Evolutionary conservation across 2,797 vertebrate genomes (phyloP), one percentile per base, ranked within the genome.

Genomic region (Eupleurogrammus muticus): DNA sequence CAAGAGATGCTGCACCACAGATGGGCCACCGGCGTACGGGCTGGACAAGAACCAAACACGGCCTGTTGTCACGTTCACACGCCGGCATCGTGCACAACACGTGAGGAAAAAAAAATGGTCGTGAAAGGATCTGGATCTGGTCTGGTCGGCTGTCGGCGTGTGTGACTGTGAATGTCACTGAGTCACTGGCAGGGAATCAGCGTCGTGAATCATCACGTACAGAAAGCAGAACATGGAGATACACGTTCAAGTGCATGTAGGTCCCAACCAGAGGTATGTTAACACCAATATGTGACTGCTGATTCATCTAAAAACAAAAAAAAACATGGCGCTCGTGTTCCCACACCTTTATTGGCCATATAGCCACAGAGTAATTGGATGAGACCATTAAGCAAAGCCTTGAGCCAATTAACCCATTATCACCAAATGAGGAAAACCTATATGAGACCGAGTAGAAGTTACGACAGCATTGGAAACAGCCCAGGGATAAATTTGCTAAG

Each of bases 151-250:
- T 55, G 66, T 62, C 64, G 65, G 35, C 46, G 46, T 20, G 36
- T 69, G 63, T 38, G 61, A 64, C 35, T 53, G 24, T 61, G 60
- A 82, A 65, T 62, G 72, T 67, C 72, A 65, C 68, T 68, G 65
- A 77, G 65, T 67, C 44, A 58, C 53, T 51, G 35, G 21, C 36
- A 48, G 23, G 36, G 40, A 57, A 52, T 67, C 57, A n/a, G 35
- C 62, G 58, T 57, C 50, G 63, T 53, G 70, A 77, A 62, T 64
- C 64, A 68, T 60, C 59, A 62, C 35, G 32, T 46, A 44, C 48
- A 50, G 57, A 68, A 68, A 70, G 64, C 52, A 28, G 40, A 56
- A 49, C 60, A 62, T 24, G 20, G 16, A 61, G 68, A 58, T 19
- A 24, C 65, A n/a, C 5, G 38, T 35, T 46, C 38, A 21, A 17